A percentile compares a stretch with the other conserved stretches of the same genome.
Conservation (phyloP, 2,113 vertebrate genomes). For the Numenius arquata region DNA sequence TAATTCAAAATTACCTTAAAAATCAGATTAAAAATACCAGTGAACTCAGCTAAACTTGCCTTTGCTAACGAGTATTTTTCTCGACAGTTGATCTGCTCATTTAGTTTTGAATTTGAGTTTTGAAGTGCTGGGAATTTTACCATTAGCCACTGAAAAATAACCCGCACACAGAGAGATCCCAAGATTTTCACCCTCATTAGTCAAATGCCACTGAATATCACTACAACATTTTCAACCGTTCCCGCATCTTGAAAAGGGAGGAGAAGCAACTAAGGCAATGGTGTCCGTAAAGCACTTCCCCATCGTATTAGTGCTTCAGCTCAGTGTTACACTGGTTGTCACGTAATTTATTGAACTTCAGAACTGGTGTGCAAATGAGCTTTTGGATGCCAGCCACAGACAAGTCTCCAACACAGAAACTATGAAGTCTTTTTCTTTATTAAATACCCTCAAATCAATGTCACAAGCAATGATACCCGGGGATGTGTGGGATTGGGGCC, state of each 20-base stretch:
- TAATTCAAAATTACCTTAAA: not conserved
- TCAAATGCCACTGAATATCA: not conserved
- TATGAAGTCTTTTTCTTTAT: not conserved
- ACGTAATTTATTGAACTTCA: not conserved
- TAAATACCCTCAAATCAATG: slow-evolving; percentile 10
- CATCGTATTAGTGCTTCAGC: not conserved
- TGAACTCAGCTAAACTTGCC: not conserved
- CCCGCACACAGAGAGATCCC: fast-evolving
- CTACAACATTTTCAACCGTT: not conserved
- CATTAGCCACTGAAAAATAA: not conserved
- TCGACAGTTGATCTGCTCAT: not conserved
- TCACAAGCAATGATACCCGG: not conserved
- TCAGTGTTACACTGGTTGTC: not conserved
- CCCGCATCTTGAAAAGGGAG: not conserved
- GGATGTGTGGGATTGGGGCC: not conserved
- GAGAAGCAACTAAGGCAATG: not conserved
- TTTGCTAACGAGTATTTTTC: not conserved
- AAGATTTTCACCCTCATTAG: not conserved
- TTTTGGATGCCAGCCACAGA: slow-evolving; percentile 4
- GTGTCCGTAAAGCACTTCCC: not conserved
- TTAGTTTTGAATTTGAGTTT: not conserved
- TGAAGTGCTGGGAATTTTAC: not conserved
- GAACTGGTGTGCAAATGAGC: not conserved
- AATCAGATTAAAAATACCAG: not conserved
- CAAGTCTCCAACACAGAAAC: not conserved